phyloP scores from a whole-genome alignment of 92 coral and sea anemone genomes.

The Heliopora coerulea region DNA sequence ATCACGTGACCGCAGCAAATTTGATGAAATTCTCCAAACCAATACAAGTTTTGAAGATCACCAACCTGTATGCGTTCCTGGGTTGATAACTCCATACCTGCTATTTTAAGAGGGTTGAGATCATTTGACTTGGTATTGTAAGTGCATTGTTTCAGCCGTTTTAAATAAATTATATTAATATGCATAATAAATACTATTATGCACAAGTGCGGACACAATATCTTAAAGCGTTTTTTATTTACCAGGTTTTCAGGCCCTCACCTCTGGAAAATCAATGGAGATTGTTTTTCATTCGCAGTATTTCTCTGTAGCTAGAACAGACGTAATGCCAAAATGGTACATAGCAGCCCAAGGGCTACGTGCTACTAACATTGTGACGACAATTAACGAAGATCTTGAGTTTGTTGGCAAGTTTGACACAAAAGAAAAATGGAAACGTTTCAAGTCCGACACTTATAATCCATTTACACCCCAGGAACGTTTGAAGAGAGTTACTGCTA shows the following conservation, averaged over 20 bases:
- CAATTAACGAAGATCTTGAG: constrained; percentile 54
- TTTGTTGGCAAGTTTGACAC: constrained; percentile 75
- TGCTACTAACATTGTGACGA: constrained; percentile 53
- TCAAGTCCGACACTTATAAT: constrained; percentile 47
- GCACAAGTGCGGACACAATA: too few relatives aligned
- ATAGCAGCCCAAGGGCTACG: constrained; percentile 53
- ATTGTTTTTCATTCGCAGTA: constrained; percentile 49
- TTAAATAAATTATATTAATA: too few relatives aligned
- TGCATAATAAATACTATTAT: too few relatives aligned
- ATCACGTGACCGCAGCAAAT: too few relatives aligned
- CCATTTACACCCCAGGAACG: constrained; percentile 67
- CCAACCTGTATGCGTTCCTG: too few relatives aligned
- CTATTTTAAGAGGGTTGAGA: too few relatives aligned
- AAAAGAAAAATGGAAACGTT: constrained; percentile 76
- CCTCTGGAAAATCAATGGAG: constrained; percentile 51
- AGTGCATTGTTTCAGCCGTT: too few relatives aligned
- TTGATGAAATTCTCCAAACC: too few relatives aligned
- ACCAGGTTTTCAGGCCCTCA: constrained; percentile 62
- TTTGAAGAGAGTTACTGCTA: constrained; percentile 49
- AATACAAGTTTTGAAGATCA: too few relatives aligned
- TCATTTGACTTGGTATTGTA: too few relatives aligned
- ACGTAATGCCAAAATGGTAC: constrained; percentile 82
- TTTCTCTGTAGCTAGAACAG: constrained; percentile 73
- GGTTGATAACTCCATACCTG: too few relatives aligned
- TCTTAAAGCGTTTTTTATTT: too few relatives aligned